These are phyloP conservation scores for Heliconius hewitsoni DNA, from an alignment of 1,140 invertebrate genomes.

Conservation along the genomic window DNA sequence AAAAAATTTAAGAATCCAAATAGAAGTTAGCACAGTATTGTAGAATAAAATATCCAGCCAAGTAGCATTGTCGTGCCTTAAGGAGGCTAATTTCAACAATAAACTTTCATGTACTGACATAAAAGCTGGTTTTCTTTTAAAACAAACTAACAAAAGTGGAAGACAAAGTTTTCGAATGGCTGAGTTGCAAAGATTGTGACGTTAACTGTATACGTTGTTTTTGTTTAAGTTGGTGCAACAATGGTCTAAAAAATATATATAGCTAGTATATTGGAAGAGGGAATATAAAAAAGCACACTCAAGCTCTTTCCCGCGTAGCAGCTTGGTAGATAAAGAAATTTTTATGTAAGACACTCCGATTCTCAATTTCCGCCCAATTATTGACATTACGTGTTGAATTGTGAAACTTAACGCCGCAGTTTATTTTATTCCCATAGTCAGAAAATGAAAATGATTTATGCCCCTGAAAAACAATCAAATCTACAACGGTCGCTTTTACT, in stretches of 20 bases:
- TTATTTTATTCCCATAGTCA: no score
- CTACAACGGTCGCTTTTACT: no score
- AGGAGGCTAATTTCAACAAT: conserved; percentile 12
- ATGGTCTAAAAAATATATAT: not conserved
- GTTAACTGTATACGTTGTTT: not conserved
- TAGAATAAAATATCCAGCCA: not conserved
- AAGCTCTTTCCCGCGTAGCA: no score
- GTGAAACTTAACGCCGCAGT: no score
- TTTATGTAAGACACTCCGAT: no score
- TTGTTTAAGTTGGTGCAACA: not conserved
- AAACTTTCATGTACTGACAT: conserved; percentile 8
- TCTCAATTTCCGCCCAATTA: no score
- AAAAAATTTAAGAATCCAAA: not conserved
- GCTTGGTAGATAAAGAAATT: no score
- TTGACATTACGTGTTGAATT: no score
- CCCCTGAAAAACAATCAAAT: no score
- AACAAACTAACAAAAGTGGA: not conserved
- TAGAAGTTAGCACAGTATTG: not conserved
- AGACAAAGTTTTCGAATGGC: conserved; percentile 4
- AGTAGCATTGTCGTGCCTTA: not conserved
- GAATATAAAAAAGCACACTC: no score
- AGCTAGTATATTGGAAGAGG: no score
- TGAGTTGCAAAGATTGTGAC: conserved; percentile 8
- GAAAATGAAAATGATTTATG: no score
- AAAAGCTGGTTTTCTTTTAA: conserved; percentile 15